Conservation (phyloP, 1,140 invertebrate species). For the Hermatobates lingyangjiaoensis region DNA sequence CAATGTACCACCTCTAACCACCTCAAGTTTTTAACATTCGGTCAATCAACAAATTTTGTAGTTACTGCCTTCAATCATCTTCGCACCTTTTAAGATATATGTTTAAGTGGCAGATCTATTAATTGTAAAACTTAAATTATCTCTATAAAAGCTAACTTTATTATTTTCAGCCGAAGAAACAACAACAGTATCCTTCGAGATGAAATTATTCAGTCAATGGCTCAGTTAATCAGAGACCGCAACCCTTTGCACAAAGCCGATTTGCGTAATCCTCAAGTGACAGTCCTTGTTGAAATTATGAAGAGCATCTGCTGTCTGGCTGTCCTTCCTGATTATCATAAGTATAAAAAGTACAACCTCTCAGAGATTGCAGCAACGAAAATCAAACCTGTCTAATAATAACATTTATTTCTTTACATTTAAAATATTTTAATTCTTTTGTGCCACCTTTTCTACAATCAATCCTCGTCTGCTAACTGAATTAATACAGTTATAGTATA, state of each 20-base stretch:
- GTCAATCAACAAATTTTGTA: neutral
- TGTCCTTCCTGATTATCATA: constrained; percentile 42
- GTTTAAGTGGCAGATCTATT: neutral
- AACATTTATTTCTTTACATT: no score
- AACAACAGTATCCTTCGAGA: constrained; percentile 51
- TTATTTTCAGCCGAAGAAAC: constrained; percentile 37
- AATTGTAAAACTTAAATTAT: neutral
- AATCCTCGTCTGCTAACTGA: no score
- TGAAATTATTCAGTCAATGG: constrained; percentile 47
- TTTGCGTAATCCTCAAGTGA: constrained; percentile 48
- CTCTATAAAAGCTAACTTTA: neutral
- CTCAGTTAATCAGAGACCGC: constrained; percentile 40
- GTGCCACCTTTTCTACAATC: no score
- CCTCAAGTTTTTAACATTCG: neutral
- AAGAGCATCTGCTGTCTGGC: constrained; percentile 41
- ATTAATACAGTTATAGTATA: no score
- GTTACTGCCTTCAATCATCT: neutral
- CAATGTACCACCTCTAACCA: no score
- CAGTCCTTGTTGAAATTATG: constrained; percentile 60
- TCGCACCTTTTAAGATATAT: neutral
- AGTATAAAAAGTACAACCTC: constrained; percentile 50
- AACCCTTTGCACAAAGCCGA: constrained; percentile 53
- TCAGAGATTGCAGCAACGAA: constrained; percentile 30
- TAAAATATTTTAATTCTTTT: no score
- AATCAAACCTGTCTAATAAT: no score